phyloP scores from a whole-genome alignment of 2,113 vertebrate species.

The Puntigrus tetrazona region DNA sequence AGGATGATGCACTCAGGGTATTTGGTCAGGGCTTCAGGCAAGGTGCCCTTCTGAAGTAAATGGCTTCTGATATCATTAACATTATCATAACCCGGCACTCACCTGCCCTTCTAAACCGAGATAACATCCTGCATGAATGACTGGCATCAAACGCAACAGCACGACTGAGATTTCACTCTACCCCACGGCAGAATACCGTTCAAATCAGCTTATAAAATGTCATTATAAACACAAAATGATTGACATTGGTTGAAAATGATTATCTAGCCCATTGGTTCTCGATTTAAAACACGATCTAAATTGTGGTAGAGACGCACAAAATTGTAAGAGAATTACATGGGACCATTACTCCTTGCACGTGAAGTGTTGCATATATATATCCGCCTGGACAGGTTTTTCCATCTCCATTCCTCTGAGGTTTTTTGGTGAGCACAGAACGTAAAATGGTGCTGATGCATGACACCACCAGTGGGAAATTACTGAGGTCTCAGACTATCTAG shows the following conservation, averaged over 20 bases:
- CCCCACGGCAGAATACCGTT: slow-evolving; percentile 18
- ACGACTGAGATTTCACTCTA: slow-evolving; percentile 16
- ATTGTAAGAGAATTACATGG: slow-evolving; percentile 33
- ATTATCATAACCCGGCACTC: slow-evolving; percentile 42
- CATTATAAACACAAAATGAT: slow-evolving; percentile 48
- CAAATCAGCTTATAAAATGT: slow-evolving; percentile 9
- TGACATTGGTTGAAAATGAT: slow-evolving; percentile 54
- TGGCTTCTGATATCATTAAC: slow-evolving; percentile 39
- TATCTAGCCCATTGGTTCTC: slow-evolving; percentile 51
- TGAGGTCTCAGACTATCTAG: not conserved
- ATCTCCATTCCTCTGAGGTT: slow-evolving; percentile 1
- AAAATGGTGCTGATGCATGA: slow-evolving; percentile 31
- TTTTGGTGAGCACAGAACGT: not conserved
- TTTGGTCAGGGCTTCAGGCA: slow-evolving; percentile 14
- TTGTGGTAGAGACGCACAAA: not conserved
- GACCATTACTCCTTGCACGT: not conserved
- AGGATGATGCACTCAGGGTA: slow-evolving; percentile 8
- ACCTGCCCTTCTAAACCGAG: slow-evolving; percentile 44
- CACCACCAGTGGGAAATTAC: slow-evolving; percentile 36
- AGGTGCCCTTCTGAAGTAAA: slow-evolving; percentile 8
- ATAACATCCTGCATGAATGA: slow-evolving; percentile 50
- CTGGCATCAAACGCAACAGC: slow-evolving; percentile 51
- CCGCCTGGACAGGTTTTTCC: not conserved
- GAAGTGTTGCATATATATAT: not conserved
- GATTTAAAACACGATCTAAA: slow-evolving; percentile 48